Base-by-base conservation (phyloP, 2,113 vertebrate species). In the Catharus bicknelli region DNA sequence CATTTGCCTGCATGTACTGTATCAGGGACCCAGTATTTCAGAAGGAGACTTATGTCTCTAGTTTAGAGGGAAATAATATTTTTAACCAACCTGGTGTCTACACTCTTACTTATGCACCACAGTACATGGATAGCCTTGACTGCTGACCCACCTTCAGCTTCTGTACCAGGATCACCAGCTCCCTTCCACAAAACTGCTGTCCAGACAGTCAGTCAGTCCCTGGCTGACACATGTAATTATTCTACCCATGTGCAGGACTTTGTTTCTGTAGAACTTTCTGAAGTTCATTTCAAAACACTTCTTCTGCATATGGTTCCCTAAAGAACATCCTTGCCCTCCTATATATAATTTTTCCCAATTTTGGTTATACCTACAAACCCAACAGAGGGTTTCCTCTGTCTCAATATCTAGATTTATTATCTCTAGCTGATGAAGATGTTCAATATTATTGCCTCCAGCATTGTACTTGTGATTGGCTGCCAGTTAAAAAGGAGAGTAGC, bases 261-360 rank as follows among this genome's bases (percentile, higher is more conserved):
- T 70, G 9, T 77, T 67, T 47, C 21, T 40, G 13, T 57, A 57
- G 11, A 78, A 50, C 17, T 59, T 90, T 26, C 54, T 77, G 22
- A 94, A 59, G 11, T 32, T 57, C 4, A 10, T 62, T 70, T 75
- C 47, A 62, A 13, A 18, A 27, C 2, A 9, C 7, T 64, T 64
- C 27, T 69, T 29, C 29, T 55, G 15, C 16, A 9, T 59, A 3
- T 23, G 1, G 34, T 69, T 18, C 29, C 13, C 5, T 26, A 50
- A 51, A 77, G 11, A 58, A 11, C 5, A 75, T 23, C 8, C 10
- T 29, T 54, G 12, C 3, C 11, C 30, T 74, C 19, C 13, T 8
- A 10, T 2, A 4, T 19, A 42, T 42, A 3, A 32, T 5, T 38
- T 57, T 5, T 1, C 9, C 11, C 12, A 36, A 0, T 55, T 82